phyloP scores from a whole-genome alignment of 2,888 invertebrate species.

The Leptothorax acervorum region DNA sequence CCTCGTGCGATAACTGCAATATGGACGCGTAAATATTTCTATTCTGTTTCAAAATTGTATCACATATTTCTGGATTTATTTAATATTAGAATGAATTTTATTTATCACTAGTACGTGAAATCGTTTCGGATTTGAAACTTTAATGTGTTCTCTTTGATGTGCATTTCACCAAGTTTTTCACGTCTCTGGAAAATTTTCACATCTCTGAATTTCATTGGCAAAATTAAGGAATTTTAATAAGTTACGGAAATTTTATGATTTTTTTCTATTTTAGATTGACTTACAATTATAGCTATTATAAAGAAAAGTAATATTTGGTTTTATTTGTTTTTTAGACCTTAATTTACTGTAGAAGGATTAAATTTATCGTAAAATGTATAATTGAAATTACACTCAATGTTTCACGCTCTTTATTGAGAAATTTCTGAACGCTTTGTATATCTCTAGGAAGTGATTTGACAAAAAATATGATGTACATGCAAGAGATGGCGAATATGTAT shows the following conservation, averaged over 20 bases:
- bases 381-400: constrained; percentile 16
- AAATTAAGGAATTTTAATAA: constrained; percentile 18
- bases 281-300: not conserved
- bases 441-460: not conserved
- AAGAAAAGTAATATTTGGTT: not conserved
- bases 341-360: not conserved
- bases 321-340: not conserved
- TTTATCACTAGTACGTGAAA: constrained; percentile 10
- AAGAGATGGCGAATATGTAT: too few relatives aligned
- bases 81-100: constrained; percentile 19
- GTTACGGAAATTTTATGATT: constrained; percentile 2
- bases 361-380: not conserved
- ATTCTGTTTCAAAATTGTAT: not conserved
- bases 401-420: not conserved
- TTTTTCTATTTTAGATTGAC: not conserved
- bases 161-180: constrained; percentile 1
- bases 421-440: not conserved
- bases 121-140: constrained; percentile 18
- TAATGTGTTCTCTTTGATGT: constrained; percentile 20
- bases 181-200: not conserved
- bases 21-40: not conserved
- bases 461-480: not conserved
- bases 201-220: not conserved
- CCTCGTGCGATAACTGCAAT: constrained; percentile 12
- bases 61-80: constrained; percentile 11